Percentiles rank a stretch among this genome's conserved stretches.
Conservation (phyloP, 2,888 invertebrate species). For the Melitaea athalia region DNA sequence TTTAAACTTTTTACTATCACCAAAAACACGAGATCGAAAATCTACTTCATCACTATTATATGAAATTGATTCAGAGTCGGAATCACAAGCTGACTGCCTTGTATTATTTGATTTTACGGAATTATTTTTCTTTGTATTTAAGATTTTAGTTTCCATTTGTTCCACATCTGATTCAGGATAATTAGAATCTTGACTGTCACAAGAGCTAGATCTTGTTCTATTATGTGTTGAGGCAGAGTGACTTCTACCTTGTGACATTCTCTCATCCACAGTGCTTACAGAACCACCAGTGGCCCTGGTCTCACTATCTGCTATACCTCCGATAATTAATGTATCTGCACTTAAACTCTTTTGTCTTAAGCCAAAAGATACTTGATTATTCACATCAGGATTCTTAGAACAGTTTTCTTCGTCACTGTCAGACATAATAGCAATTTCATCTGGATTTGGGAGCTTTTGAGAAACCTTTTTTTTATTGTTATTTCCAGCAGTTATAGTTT, state of each 20-base stretch:
- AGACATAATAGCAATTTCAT: slow-evolving; percentile 65
- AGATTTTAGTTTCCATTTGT: slow-evolving; percentile 44
- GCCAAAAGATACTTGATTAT: slow-evolving; percentile 40
- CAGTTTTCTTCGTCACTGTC: slow-evolving; percentile 60
- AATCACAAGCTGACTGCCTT: slow-evolving; percentile 52
- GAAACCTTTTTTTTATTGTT: slow-evolving; percentile 40
- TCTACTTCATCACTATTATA: slow-evolving; percentile 71
- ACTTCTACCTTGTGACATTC: slow-evolving; percentile 52
- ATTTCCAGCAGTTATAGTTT: slow-evolving; percentile 24
- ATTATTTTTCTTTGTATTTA: slow-evolving; percentile 42
- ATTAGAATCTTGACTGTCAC: slow-evolving; percentile 63
- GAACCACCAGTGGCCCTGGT: slow-evolving; percentile 48
- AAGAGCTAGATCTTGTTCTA: slow-evolving; percentile 62
- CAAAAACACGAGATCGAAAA: slow-evolving; percentile 70
- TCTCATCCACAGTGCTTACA: slow-evolving; percentile 53
- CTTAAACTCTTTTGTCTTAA: slow-evolving; percentile 58
- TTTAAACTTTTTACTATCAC: slow-evolving; percentile 57
- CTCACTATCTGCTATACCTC: slow-evolving; percentile 47
- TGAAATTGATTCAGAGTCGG: slow-evolving; percentile 70
- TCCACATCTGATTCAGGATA: slow-evolving; percentile 66
- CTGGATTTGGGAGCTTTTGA: slow-evolving; percentile 63
- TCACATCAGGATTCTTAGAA: slow-evolving; percentile 41
- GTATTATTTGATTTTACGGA: slow-evolving; percentile 40
- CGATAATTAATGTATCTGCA: slow-evolving; percentile 64
- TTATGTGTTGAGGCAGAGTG: slow-evolving; percentile 56